Conservation (phyloP, 2,113 vertebrate species). For the Tenrec ecaudatus region DNA sequence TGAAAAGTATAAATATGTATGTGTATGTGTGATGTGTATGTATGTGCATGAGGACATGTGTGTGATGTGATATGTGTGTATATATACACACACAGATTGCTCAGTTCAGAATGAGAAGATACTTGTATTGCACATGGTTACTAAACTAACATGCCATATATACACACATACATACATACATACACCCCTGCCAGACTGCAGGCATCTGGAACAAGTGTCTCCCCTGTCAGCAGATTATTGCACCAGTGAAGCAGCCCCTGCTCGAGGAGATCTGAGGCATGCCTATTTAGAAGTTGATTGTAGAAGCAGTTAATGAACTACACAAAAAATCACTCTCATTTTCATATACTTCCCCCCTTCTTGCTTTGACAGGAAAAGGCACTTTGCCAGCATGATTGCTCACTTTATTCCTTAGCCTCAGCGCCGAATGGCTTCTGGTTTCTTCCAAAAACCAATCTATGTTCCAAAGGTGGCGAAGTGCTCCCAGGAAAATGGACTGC, state of each 20-base stretch:
- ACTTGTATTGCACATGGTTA: too few relatives aligned
- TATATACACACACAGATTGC: background rate
- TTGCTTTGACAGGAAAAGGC: background rate
- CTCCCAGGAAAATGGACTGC: background rate
- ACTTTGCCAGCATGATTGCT: background rate
- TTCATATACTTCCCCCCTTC: background rate
- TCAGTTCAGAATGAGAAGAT: too few relatives aligned
- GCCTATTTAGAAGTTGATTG: conserved; percentile 22
- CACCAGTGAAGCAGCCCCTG: background rate
- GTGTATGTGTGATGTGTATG: too few relatives aligned
- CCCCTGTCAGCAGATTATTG: background rate
- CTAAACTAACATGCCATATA: too few relatives aligned
- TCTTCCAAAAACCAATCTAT: conserved; percentile 17
- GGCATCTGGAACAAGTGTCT: accelerated
- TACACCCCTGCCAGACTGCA: background rate
- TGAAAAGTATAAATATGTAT: background rate
- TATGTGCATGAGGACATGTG: background rate
- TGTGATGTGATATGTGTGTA: too few relatives aligned
- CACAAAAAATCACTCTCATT: background rate
- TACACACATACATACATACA: background rate
- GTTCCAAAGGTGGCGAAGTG: background rate
- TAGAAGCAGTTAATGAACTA: background rate
- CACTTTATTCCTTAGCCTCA: background rate
- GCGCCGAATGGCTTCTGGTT: background rate
- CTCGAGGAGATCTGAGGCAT: background rate